Conservation (phyloP, 2,888 invertebrate genomes). For the Beris morrisii region DNA sequence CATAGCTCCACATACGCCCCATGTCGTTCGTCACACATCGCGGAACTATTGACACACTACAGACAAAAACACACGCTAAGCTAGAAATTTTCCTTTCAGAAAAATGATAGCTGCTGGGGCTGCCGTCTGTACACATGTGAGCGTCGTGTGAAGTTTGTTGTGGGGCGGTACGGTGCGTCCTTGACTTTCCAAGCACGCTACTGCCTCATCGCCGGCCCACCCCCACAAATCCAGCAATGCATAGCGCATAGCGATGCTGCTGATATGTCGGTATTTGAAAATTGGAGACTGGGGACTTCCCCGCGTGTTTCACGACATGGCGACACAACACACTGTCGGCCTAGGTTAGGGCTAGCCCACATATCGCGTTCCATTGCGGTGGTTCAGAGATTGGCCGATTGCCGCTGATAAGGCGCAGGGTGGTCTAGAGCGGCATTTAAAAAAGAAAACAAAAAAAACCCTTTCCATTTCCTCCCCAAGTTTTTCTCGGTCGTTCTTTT, state of each 20-base stretch:
- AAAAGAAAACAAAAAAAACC: not conserved
- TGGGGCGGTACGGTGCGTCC: slow-evolving; percentile 26
- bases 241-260: not conserved
- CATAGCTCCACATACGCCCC: slow-evolving; percentile 14
- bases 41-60: slow-evolving; percentile 20
- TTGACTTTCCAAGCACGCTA: slow-evolving; percentile 26
- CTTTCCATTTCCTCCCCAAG: slow-evolving; percentile 19
- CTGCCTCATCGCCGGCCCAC: slow-evolving; percentile 23
- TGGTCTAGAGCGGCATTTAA: not conserved
- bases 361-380: slow-evolving; percentile 14
- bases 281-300: no score
- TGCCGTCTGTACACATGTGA: not conserved
- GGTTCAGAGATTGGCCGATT: slow-evolving; percentile 9
- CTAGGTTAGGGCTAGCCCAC: slow-evolving; percentile 28
- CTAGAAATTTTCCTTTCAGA: slow-evolving; percentile 14
- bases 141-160: not conserved
- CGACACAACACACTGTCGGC: slow-evolving; percentile 12
- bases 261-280: not conserved
- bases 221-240: slow-evolving; percentile 3
- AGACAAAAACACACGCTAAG: slow-evolving; percentile 14
- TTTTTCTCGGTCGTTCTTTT: not conserved
- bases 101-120: no score
- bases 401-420: not conserved
- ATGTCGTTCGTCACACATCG: slow-evolving; percentile 1
- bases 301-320: not conserved